Percentiles rank a stretch among this genome's conserved stretches.
Conservation (phyloP, 2,797 vertebrate genomes). For the Neosalanx taihuensis region DNA sequence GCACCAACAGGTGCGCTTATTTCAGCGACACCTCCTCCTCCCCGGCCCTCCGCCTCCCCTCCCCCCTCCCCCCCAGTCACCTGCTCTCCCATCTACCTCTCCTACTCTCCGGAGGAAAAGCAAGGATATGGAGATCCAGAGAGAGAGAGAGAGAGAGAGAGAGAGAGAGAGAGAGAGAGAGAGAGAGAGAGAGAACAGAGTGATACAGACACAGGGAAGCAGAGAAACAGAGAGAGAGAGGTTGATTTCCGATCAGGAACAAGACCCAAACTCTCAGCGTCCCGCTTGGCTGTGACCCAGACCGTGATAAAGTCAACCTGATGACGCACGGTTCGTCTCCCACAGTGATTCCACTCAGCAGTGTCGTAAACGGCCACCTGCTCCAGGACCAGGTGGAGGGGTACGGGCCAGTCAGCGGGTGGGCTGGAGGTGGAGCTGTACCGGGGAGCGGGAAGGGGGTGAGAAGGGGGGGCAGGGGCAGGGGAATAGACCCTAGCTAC, state of each 20-base stretch:
- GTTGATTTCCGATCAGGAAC: slow-evolving; percentile 43
- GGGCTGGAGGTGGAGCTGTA: not conserved
- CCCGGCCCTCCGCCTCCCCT: slow-evolving; percentile 35
- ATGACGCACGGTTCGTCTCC: slow-evolving; percentile 52
- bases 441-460: too few relatives aligned
- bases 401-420: not conserved
- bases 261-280: slow-evolving; percentile 59
- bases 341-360: slow-evolving; percentile 35
- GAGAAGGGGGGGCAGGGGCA: not conserved
- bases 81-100: not conserved
- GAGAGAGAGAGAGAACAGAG: slow-evolving; percentile 18
- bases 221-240: slow-evolving; percentile 1
- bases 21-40: slow-evolving; percentile 51
- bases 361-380: slow-evolving; percentile 33
- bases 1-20: slow-evolving; percentile 80
- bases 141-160: slow-evolving; percentile 8
- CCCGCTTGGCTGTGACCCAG: slow-evolving; percentile 32
- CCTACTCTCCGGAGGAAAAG: slow-evolving; percentile 13
- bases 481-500: too few relatives aligned
- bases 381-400: not conserved
- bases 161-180: not conserved
- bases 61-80: slow-evolving; percentile 15
- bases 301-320: slow-evolving; percentile 52
- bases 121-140: slow-evolving; percentile 31
- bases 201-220: slow-evolving; percentile 4